Evolutionary conservation across 2,888 invertebrate species (phyloP).

Genomic region (Melolontha melolontha): DNA sequence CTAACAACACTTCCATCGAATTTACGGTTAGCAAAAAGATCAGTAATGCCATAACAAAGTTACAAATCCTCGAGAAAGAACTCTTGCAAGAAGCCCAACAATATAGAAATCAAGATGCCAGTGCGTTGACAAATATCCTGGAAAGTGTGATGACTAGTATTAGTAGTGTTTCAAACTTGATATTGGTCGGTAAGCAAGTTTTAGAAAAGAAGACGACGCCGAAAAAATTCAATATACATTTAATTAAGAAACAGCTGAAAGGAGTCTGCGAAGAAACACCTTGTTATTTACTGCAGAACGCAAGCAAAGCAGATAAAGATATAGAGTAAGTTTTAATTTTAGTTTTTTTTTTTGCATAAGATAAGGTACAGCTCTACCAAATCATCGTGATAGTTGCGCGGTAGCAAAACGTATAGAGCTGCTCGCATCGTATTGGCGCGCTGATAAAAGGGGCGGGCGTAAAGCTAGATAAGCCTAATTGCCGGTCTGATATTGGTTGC

Average conservation of each 20-base stretch:
- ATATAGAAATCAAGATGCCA: constrained; percentile 35
- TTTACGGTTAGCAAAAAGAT: constrained; percentile 67
- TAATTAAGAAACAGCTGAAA: constrained; percentile 45
- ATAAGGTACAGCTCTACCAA: too few species aligned
- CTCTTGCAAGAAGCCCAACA: constrained; percentile 50
- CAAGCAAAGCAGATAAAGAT: constrained; percentile 6
- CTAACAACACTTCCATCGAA: constrained; percentile 41
- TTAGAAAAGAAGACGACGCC: constrained; percentile 21
- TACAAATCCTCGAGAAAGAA: constrained; percentile 69
- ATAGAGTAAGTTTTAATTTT: constrained; percentile 23
- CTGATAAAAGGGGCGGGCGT: too few species aligned
- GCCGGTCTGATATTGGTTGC: too few species aligned
- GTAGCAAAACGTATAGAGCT: too few species aligned
- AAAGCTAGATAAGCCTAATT: too few species aligned
- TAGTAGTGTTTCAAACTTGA: constrained; percentile 39
- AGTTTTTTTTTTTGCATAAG: too few species aligned
- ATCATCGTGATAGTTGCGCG: too few species aligned
- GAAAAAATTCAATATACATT: constrained; percentile 45
- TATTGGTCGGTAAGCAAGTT: constrained; percentile 37
- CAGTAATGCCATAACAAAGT: constrained; percentile 66
- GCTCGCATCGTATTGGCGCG: too few species aligned
- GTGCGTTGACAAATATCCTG: constrained; percentile 28
- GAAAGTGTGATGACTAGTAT: constrained; percentile 41
- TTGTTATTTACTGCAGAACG: constrained; percentile 36
- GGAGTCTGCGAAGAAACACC: constrained; percentile 35